These are phyloP conservation scores for Holacanthus passer DNA, from an alignment of 2,113 vertebrate genomes.

Conservation along the genomic window DNA sequence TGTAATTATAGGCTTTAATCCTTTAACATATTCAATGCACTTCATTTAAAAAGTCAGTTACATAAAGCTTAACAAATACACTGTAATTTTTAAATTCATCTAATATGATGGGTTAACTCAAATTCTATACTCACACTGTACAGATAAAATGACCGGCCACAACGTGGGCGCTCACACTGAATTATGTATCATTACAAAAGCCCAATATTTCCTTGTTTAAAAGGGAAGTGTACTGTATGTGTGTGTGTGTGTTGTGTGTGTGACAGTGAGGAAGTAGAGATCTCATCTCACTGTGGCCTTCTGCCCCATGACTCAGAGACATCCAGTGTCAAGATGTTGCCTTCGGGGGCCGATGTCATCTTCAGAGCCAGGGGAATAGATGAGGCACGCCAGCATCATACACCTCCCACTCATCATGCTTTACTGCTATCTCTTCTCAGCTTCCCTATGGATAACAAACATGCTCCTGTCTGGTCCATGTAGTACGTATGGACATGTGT, in stretches of 20 bases:
- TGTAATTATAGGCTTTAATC: not conserved
- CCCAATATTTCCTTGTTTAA: not conserved
- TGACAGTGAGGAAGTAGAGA: slow-evolving; percentile 37
- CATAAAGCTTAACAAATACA: not conserved
- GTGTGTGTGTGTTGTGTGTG: not conserved
- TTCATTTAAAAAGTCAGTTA: not conserved
- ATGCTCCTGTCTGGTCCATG: slow-evolving; percentile 36
- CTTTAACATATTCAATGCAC: not conserved
- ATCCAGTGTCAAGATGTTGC: slow-evolving; percentile 60
- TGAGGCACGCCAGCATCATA: slow-evolving; percentile 63
- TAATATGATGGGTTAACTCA: not conserved
- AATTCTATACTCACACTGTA: not conserved
- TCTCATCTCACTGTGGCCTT: slow-evolving; percentile 49
- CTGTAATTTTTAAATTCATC: not conserved
- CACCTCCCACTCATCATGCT: slow-evolving; percentile 71
- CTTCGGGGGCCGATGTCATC: slow-evolving; percentile 63
- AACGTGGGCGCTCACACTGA: not conserved
- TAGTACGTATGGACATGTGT: slow-evolving; percentile 27
- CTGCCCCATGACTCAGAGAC: slow-evolving; percentile 67
- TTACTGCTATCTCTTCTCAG: slow-evolving; percentile 50
- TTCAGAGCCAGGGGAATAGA: slow-evolving; percentile 51
- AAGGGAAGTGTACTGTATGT: not conserved
- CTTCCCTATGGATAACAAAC: slow-evolving; percentile 48
- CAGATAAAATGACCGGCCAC: not conserved
- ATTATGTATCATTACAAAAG: not conserved